phyloP scores from a whole-genome alignment of 2,113 vertebrate species.

The Chloroceryle aenea region DNA sequence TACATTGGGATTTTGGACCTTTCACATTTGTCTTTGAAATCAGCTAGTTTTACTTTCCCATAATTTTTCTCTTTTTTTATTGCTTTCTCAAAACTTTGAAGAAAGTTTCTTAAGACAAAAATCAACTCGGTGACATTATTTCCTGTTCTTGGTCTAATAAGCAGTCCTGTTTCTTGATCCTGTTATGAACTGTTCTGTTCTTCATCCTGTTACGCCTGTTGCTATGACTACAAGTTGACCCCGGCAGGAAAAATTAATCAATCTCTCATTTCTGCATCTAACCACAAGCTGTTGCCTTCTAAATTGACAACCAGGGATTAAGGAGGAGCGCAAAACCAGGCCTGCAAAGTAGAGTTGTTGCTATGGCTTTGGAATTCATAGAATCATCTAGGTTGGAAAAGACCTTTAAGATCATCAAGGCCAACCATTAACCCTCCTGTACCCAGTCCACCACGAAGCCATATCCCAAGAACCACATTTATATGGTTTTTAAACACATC shows the following conservation, averaged over 20 bases:
- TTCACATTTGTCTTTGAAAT: background rate
- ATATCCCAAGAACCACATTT: too few relatives aligned
- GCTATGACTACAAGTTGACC: constrained; percentile 57
- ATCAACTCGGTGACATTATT: background rate
- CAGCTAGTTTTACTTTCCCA: background rate
- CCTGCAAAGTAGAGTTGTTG: background rate
- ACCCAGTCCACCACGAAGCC: too few relatives aligned
- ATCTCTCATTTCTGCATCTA: constrained; percentile 39
- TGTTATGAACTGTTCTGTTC: constrained; percentile 26
- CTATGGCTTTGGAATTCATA: background rate
- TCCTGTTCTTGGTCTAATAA: constrained; percentile 26
- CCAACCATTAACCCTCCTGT: too few relatives aligned
- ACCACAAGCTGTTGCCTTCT: background rate
- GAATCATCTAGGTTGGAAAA: too few relatives aligned
- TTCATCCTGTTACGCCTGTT: constrained; percentile 58
- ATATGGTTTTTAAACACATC: too few relatives aligned
- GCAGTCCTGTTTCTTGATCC: constrained; percentile 19
- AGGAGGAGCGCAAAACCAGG: background rate
- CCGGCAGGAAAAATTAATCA: constrained; percentile 36
- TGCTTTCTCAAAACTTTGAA: background rate
- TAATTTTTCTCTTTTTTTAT: background rate
- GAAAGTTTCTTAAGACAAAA: constrained; percentile 20
- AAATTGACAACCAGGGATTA: background rate
- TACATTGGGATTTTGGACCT: background rate
- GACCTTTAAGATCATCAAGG: too few relatives aligned